These are phyloP conservation scores for Saccopteryx leptura DNA, from an alignment of 2,113 vertebrate genomes.

Conservation along the genomic window DNA sequence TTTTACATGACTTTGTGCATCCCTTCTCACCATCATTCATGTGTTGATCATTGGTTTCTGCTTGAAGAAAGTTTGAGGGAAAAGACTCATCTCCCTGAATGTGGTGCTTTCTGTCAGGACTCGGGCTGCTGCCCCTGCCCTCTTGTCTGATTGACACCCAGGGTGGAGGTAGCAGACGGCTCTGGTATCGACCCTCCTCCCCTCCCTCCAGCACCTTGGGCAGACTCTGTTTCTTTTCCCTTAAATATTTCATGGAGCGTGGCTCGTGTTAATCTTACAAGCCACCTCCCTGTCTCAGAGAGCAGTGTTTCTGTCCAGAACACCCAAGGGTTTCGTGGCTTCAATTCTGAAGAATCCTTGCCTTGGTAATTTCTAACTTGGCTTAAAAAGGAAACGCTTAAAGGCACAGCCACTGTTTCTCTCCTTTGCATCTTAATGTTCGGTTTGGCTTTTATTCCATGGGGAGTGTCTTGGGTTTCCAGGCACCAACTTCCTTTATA, in stretches of 20 bases:
- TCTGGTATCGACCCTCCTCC: not conserved
- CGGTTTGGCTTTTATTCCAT: not conserved
- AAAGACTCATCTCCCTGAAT: too few species aligned
- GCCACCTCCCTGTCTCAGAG: not conserved
- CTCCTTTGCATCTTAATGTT: not conserved
- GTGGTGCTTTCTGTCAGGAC: not conserved
- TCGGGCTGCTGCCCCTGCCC: not conserved
- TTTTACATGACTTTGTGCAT: rapidly evolving
- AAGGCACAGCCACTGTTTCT: rapidly evolving
- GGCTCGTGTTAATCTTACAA: not conserved
- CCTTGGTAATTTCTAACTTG: not conserved
- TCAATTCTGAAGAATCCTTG: not conserved
- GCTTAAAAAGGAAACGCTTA: not conserved
- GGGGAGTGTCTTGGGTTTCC: not conserved
- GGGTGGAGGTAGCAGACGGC: not conserved
- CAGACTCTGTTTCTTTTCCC: slow-evolving; percentile 32
- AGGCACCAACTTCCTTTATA: not conserved
- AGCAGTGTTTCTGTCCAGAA: not conserved
- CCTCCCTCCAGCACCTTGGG: not conserved
- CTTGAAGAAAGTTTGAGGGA: not conserved
- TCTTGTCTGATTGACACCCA: not conserved
- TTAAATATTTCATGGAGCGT: slow-evolving; percentile 65
- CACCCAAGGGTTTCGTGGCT: too few species aligned
- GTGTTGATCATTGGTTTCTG: not conserved
- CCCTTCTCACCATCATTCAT: not conserved